Percentiles rank a stretch among this genome's conserved stretches.
phyloP scores from a whole-genome alignment of 2,797 vertebrate genomes.

The Syngnathus rostellatus region DNA sequence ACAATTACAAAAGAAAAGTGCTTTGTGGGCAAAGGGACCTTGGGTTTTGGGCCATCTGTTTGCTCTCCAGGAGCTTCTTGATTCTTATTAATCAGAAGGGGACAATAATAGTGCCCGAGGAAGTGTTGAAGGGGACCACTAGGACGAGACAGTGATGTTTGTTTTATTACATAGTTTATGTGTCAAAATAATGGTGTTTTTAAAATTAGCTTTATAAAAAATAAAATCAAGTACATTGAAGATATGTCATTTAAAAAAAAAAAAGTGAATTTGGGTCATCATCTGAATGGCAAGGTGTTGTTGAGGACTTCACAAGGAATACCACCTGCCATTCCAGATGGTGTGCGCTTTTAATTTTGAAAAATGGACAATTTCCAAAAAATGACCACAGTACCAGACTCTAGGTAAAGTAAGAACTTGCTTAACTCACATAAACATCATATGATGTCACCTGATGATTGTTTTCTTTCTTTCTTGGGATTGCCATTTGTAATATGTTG shows the following conservation, averaged over 20 bases:
- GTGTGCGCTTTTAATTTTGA: not conserved
- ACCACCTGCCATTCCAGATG: not conserved
- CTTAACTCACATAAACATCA: no score
- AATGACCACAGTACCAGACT: no score
- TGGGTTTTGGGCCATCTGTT: constrained; percentile 46
- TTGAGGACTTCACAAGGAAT: not conserved
- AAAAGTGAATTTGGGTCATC: not conserved
- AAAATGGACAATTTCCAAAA: not conserved
- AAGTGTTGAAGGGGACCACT: constrained; percentile 14
- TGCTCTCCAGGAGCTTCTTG: constrained; percentile 38
- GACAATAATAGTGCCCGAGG: constrained; percentile 46
- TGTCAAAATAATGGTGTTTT: not conserved
- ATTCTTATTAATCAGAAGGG: constrained; percentile 43
- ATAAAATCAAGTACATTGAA: not conserved
- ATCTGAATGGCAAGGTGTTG: not conserved
- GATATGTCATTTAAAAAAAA: not conserved
- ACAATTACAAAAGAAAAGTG: constrained; percentile 45
- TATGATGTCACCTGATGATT: no score
- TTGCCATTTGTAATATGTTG: no score
- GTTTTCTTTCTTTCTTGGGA: no score
- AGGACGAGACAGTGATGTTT: not conserved
- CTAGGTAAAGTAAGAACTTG: no score
- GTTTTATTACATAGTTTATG: not conserved
- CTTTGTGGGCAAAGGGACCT: constrained; percentile 25
- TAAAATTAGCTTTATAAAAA: not conserved